Evolutionary conservation across 2,113 vertebrate species (phyloP).

Genomic region (Mustela lutreola): DNA sequence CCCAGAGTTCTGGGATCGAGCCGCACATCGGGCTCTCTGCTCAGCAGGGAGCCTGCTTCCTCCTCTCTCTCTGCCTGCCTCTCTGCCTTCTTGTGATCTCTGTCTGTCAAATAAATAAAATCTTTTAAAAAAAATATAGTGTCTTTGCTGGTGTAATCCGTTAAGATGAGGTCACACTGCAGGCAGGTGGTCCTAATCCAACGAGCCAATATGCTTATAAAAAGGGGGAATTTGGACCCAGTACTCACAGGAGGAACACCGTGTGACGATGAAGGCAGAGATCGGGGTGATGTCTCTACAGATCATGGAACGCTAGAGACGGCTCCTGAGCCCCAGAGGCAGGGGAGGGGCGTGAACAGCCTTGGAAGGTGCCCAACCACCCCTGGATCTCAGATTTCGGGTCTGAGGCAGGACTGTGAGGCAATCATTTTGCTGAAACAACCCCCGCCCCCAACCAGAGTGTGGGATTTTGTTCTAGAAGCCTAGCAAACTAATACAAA

Average conservation of each 20-base stretch:
- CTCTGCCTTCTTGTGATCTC: too few relatives aligned
- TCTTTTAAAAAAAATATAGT: neutral
- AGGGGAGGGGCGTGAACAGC: neutral
- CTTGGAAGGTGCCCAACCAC: neutral
- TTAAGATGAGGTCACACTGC: neutral
- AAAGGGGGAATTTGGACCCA: neutral
- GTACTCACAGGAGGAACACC: neutral
- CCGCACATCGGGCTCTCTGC: neutral
- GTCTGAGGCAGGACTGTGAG: neutral
- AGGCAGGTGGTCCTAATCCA: neutral
- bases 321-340: neutral
- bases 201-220: neutral
- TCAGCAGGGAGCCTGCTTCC: neutral
- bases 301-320: neutral
- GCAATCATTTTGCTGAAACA: neutral
- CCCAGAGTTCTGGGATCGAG: neutral
- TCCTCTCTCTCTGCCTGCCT: too few relatives aligned
- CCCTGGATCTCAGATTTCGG: neutral
- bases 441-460: too few relatives aligned
- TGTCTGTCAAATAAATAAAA: too few relatives aligned
- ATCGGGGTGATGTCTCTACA: neutral
- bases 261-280: neutral
- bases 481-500: neutral
- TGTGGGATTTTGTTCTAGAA: neutral
- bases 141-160: neutral